Evolutionary conservation across 2,888 invertebrate species (phyloP), one percentile per base, ranked within the genome.

Genomic region (Drosophila phalerata): DNA sequence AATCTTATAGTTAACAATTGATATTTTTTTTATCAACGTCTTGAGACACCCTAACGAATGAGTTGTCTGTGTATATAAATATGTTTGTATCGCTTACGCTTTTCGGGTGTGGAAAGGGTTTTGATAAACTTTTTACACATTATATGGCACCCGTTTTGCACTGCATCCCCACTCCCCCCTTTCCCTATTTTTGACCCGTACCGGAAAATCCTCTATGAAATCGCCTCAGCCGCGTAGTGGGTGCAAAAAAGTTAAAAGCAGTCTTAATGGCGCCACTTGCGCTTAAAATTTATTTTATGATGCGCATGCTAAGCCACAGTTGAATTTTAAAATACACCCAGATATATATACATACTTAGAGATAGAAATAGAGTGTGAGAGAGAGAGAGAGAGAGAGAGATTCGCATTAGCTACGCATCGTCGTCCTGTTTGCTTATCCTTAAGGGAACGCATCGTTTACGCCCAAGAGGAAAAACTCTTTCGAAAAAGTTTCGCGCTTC

Each of bases 231-330:
- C 79, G 77, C 85, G 79, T 71, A 85, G 80, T 79, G 81, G 80
- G 79, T 81, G 80, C 75, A 86, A 87, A 89, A 88, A 88, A 86
- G 80, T 85, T 80, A 78, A 83, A 69, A 82, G 89, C 81, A 76
- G 84, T 88, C 87, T 87, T 88, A 87, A 90, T 89, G 91, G 91
- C 90, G 90, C 88, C 91, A 77, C 80, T 85, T 87, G 84, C 70
- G 85, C 79, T 85, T 81, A 85, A 89, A 91, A 90, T 90, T 89
- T 90, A 88, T 90, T 89, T 89, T 82, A 82, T 87, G 88, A 87
- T 82, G 85, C 85, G 74, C 72, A 81, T 81, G 82, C 83, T 89
- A 88, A 88, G 85, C 88, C 79, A 74, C 85, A 85, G 88, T 87
- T 88, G 89, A 88, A 88, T 89, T 89, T 89, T 88, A 89, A 89